phyloP scores from a whole-genome alignment of 2,888 invertebrate species.

The Liopterus haemorrhoidalis region DNA sequence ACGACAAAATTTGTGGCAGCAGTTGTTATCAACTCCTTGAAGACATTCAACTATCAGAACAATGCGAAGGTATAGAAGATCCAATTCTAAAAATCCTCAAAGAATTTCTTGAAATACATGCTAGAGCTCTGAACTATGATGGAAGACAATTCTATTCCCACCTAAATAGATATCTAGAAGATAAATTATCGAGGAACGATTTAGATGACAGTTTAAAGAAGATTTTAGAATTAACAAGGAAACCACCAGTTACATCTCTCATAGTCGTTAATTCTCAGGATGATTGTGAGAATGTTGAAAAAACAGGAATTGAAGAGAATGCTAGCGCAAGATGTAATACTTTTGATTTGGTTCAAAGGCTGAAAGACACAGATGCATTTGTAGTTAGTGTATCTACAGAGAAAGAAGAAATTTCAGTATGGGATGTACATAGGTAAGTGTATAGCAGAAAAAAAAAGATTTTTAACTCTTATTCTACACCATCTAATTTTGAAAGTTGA shows the following conservation, averaged over 20 bases:
- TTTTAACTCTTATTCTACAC: background rate
- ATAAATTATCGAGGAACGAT: constrained; percentile 39
- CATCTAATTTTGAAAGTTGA: constrained; percentile 6
- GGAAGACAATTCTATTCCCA: constrained; percentile 77
- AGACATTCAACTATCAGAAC: constrained; percentile 57
- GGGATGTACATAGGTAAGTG: constrained; percentile 62
- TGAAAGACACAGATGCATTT: constrained; percentile 62
- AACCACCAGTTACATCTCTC: constrained; percentile 57
- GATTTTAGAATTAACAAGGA: constrained; percentile 48
- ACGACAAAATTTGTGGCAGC: constrained; percentile 72
- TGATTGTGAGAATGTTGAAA: constrained; percentile 16
- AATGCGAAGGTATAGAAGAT: constrained; percentile 45
- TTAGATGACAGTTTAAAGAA: constrained; percentile 38
- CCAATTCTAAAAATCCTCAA: constrained; percentile 54
- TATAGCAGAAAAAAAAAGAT: background rate
- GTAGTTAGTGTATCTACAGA: constrained; percentile 70
- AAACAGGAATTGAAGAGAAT: constrained; percentile 9
- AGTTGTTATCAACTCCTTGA: constrained; percentile 71
- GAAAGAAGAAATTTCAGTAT: constrained; percentile 72
- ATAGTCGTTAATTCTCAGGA: constrained; percentile 49
- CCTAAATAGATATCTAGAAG: constrained; percentile 50
- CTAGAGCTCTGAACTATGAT: constrained; percentile 70
- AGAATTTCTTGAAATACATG: constrained; percentile 65
- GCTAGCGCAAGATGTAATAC: constrained; percentile 42
- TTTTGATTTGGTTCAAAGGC: constrained; percentile 57